Percentiles rank a stretch among this genome's conserved stretches.
Conservation (phyloP, 2,888 invertebrate species). For the Drosophila villosipedis region DNA sequence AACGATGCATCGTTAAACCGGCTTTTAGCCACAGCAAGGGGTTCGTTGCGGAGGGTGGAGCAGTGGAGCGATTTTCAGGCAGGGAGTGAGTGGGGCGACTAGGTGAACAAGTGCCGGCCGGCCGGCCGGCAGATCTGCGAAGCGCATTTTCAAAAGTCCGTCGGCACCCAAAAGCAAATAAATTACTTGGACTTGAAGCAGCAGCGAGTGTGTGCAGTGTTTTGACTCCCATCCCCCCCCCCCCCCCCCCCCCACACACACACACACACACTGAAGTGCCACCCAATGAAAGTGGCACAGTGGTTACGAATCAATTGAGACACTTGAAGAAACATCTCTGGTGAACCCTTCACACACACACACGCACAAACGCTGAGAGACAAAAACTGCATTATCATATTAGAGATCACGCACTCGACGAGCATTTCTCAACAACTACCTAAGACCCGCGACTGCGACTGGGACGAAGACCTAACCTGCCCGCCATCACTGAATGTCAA, state of each 20-base stretch:
- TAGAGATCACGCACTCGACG: constrained; percentile 56
- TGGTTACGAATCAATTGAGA: constrained; percentile 44
- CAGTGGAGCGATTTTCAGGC: neutral
- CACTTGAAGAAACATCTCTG: constrained; percentile 48
- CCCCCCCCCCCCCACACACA: neutral
- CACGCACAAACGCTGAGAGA: neutral
- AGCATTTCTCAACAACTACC: constrained; percentile 45
- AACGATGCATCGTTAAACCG: constrained; percentile 67
- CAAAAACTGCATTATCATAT: constrained; percentile 66
- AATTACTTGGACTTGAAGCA: constrained; percentile 39
- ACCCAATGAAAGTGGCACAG: constrained; percentile 59
- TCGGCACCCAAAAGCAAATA: constrained; percentile 31
- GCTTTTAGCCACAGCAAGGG: constrained; percentile 49
- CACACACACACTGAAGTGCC: constrained; percentile 18
- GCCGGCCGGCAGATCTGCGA: constrained; percentile 38
- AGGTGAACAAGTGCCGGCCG: constrained; percentile 62
- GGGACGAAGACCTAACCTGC: neutral
- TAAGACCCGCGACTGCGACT: constrained; percentile 19
- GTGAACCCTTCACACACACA: constrained; percentile 42
- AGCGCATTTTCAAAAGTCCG: constrained; percentile 24
- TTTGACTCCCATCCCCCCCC: constrained; percentile 13
- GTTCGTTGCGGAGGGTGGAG: constrained; percentile 1
- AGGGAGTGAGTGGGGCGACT: constrained; percentile 16
- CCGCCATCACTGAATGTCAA: constrained; percentile 65
- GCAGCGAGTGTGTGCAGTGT: constrained; percentile 15